Percentiles rank a stretch among this genome's conserved stretches.
Conservation (phyloP, 2,797 vertebrate genomes). For the Catharus ustulatus region DNA sequence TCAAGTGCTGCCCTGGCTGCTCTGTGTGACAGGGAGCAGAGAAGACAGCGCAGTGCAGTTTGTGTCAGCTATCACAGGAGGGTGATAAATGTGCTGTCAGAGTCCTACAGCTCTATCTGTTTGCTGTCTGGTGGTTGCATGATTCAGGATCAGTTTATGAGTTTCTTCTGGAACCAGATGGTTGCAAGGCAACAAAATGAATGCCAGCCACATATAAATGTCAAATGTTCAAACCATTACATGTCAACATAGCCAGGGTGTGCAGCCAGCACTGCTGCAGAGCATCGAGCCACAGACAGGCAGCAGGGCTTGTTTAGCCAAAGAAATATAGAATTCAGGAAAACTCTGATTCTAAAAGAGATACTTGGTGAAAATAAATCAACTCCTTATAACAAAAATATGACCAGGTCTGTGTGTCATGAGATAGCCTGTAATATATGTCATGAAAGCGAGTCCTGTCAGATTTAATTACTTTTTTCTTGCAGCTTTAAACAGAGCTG, state of each 20-base stretch:
- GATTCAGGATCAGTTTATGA: slow-evolving; percentile 44
- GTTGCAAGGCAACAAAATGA: slow-evolving; percentile 43
- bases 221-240: slow-evolving; percentile 41
- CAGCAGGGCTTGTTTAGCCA: background rate
- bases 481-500: slow-evolving; percentile 33
- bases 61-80: background rate
- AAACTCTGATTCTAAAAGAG: slow-evolving; percentile 27
- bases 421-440: slow-evolving; percentile 46
- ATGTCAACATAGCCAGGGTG: slow-evolving; percentile 28
- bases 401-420: slow-evolving; percentile 30
- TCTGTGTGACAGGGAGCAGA: background rate
- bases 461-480: slow-evolving; percentile 56
- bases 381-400: slow-evolving; percentile 55
- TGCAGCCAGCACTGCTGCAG: slow-evolving; percentile 34
- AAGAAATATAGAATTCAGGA: slow-evolving; percentile 36
- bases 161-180: slow-evolving; percentile 52
- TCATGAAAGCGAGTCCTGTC: slow-evolving; percentile 48
- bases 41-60: background rate
- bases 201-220: slow-evolving; percentile 53
- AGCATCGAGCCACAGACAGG: slow-evolving; percentile 7
- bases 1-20: background rate
- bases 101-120: slow-evolving; percentile 58
- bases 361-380: slow-evolving; percentile 56
- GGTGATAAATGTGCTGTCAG: slow-evolving; percentile 40
- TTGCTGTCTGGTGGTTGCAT: slow-evolving; percentile 42